Base-by-base conservation (phyloP, 2,113 vertebrate genomes). In the Corapipo altera region DNA sequence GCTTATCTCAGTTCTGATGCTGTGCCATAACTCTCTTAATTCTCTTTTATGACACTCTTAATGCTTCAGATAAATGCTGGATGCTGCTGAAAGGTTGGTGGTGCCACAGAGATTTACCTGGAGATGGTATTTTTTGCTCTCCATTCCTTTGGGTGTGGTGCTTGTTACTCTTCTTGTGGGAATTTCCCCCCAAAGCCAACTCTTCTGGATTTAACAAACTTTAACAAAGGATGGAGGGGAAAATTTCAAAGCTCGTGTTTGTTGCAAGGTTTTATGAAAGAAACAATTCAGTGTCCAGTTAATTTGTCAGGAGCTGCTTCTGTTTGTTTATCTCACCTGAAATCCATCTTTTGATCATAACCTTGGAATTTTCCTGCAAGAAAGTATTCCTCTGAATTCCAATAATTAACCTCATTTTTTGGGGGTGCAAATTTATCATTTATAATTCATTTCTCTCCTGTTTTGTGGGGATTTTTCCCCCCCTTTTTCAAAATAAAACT, bases 381-480 rank as follows among this genome's bases (percentile, higher is more conserved):
- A 41, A 87, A 85, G 74, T 23, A 82, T 15, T 46, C 18, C 17
- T 58, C 6, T 23, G 4, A 43, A 19, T 44, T 79, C 48, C 48
- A 11, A 4, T 55, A 7, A 37, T 67, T 71, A 71, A 0, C 6
- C 23, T 51, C 5, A 26, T 51, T 35, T 39, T 70, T 18, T 28
- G 62, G n/a, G 26, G 12, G 61, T 6, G 2, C 5, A 66, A 43
- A 44, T 44, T 35, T 48, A 12, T 84, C 0, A 14, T 23, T 65
- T 65, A 1, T 16, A 8, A 64, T 92, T 64, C 2, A 35, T 62
- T 62, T 39, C 22, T 16, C 5, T 52, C 14, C 30, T 41, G 1
- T 12, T 71, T 73, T 48, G 6, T 21, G 22, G 6, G 7, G 3
- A 12, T 4, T 37, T 19, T 23, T 33, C 6, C 0, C 6, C 26